phyloP scores from a whole-genome alignment of 1,140 invertebrate genomes.

The Paraescarpia echinospica region DNA sequence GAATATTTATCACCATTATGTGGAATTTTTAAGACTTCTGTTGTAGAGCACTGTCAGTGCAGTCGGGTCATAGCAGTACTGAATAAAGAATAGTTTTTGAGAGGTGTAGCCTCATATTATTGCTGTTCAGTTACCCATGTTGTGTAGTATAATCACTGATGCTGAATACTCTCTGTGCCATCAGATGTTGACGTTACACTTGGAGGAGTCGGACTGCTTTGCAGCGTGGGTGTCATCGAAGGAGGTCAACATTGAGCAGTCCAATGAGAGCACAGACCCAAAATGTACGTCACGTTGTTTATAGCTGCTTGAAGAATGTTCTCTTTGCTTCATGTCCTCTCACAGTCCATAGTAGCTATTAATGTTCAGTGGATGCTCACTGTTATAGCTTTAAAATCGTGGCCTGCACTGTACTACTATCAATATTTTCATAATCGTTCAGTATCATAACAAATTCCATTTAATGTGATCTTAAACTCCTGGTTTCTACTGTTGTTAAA shows the following conservation, averaged over 20 bases:
- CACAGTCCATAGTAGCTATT: too few relatives aligned
- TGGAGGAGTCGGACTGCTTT: slow-evolving; percentile 98
- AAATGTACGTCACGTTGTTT: slow-evolving; percentile 66
- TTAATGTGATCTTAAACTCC: too few relatives aligned
- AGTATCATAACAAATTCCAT: too few relatives aligned
- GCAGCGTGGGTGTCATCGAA: slow-evolving; percentile 97
- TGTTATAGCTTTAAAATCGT: too few relatives aligned
- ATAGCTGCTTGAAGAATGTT: not conserved
- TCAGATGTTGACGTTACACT: slow-evolving; percentile 94
- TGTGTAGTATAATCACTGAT: not conserved
- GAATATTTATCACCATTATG: too few relatives aligned
- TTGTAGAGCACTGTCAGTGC: too few relatives aligned
- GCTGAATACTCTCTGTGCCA: slow-evolving; percentile 33
- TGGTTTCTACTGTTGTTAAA: too few relatives aligned
- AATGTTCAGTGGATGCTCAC: too few relatives aligned
- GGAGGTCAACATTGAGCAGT: slow-evolving; percentile 80
- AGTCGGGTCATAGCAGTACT: too few relatives aligned
- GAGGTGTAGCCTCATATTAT: not conserved
- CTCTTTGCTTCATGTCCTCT: not conserved
- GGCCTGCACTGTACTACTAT: too few relatives aligned
- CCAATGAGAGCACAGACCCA: slow-evolving; percentile 73
- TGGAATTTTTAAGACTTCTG: too few relatives aligned
- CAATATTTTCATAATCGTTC: too few relatives aligned
- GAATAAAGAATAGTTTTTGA: not conserved
- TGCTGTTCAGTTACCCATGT: not conserved